A percentile compares a stretch with the other conserved stretches of the same genome.
phyloP scores from a whole-genome alignment of 2,888 invertebrate genomes.

The Tryphoninae sp. region DNA sequence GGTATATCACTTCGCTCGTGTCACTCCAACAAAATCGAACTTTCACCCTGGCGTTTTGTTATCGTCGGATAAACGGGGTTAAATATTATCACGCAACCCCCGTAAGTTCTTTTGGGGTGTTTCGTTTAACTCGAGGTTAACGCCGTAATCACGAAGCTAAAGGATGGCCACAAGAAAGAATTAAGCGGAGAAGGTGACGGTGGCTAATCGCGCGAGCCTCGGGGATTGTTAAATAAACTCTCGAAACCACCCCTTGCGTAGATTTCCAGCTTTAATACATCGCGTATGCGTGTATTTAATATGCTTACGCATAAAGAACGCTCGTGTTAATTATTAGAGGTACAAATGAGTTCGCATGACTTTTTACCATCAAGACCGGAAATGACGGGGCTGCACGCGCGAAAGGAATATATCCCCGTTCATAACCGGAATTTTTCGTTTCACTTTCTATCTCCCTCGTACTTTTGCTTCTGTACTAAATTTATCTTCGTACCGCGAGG shows the following conservation, averaged over 20 bases:
- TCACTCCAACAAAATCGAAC: slow-evolving; percentile 1
- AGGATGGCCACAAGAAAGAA: slow-evolving; percentile 32
- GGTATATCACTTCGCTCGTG: slow-evolving; percentile 1
- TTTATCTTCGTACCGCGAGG: slow-evolving; percentile 46
- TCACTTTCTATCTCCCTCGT: slow-evolving; percentile 45
- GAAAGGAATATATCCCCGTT: slow-evolving; percentile 63
- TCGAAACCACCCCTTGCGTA: neutral
- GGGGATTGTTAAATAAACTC: slow-evolving; percentile 34
- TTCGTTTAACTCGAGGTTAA: slow-evolving; percentile 37
- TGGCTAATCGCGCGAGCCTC: slow-evolving; percentile 39
- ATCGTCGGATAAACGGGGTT: neutral
- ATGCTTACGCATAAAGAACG: slow-evolving; percentile 57
- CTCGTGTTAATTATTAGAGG: slow-evolving; percentile 75
- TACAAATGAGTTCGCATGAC: slow-evolving; percentile 74
- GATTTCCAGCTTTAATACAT: slow-evolving; percentile 26
- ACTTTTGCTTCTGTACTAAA: slow-evolving; percentile 36
- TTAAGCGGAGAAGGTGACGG: slow-evolving; percentile 44
- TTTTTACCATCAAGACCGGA: slow-evolving; percentile 69
- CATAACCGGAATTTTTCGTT: slow-evolving; percentile 49
- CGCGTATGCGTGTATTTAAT: neutral
- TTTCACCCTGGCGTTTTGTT: neutral
- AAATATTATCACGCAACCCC: slow-evolving; percentile 13
- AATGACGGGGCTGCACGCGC: slow-evolving; percentile 68
- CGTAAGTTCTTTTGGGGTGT: neutral
- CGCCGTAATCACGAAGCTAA: slow-evolving; percentile 34